Conservation (phyloP, 2,797 vertebrate species). For the Sebastes ruberrimus region DNA sequence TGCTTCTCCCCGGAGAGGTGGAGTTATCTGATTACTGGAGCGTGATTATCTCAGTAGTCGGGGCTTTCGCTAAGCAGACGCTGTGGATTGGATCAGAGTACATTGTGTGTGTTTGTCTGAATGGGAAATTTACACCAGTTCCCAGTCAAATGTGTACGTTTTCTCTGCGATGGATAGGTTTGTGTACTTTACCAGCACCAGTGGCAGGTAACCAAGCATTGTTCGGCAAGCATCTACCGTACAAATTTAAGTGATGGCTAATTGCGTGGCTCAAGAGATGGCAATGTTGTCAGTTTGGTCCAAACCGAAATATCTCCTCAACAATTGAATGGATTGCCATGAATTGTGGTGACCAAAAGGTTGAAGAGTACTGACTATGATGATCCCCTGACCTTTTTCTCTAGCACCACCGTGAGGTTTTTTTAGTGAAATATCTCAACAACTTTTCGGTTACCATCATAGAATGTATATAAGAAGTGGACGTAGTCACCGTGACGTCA, state of each 20-base stretch:
- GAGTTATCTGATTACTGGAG: conserved; percentile 4
- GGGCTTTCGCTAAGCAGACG: background rate
- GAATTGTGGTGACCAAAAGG: background rate
- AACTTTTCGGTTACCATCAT: no score
- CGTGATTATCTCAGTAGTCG: background rate
- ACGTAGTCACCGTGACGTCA: no score
- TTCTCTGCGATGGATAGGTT: background rate
- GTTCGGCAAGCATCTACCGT: background rate
- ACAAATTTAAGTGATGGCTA: no score
- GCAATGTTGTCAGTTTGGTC: background rate
- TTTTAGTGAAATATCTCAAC: no score
- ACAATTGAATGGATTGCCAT: background rate
- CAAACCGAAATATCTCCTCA: background rate
- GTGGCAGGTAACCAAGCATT: background rate
- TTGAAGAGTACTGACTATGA: background rate
- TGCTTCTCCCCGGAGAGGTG: background rate
- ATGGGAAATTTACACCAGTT: background rate
- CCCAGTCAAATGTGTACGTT: background rate
- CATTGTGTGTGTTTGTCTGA: background rate
- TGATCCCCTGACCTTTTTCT: background rate
- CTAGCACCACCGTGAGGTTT: background rate
- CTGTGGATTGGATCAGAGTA: background rate
- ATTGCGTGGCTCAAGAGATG: background rate
- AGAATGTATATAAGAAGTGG: no score
- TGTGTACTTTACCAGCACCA: background rate